Conservation (phyloP, 2,888 invertebrate species). For the Synanthedon tipuliformis region DNA sequence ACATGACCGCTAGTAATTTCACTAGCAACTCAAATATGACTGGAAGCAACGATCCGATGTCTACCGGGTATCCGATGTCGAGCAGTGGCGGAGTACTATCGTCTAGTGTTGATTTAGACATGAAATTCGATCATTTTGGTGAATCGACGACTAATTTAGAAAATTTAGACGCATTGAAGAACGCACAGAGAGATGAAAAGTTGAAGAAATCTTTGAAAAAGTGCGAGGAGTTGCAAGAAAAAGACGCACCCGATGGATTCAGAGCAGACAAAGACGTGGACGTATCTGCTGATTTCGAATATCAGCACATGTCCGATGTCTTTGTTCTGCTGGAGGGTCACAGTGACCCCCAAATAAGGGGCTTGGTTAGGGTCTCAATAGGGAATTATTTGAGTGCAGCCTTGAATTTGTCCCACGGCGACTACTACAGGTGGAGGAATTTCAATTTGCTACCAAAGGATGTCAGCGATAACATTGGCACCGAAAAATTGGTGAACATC, state of each 20-base stretch:
- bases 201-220: constrained; percentile 25
- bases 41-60: constrained; percentile 43
- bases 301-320: constrained; percentile 78
- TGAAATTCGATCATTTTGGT: constrained; percentile 75
- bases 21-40: constrained; percentile 60
- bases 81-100: constrained; percentile 49
- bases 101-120: constrained; percentile 65
- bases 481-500: constrained; percentile 63
- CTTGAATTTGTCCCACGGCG: constrained; percentile 66
- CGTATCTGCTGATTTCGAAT: constrained; percentile 29
- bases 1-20: constrained; percentile 58
- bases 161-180: constrained; percentile 25
- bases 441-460: constrained; percentile 42
- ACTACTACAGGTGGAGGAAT: constrained; percentile 63
- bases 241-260: constrained; percentile 20
- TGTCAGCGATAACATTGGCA: constrained; percentile 38
- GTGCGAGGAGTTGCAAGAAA: constrained; percentile 29
- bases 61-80: constrained; percentile 57
- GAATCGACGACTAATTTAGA: constrained; percentile 53
- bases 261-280: constrained; percentile 11
- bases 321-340: constrained; percentile 76
- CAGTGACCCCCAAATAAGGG: constrained; percentile 85
- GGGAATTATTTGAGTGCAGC: constrained; percentile 75
- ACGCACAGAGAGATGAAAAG: constrained; percentile 20
- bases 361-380: constrained; percentile 75